Base-by-base conservation (phyloP, 2,888 invertebrate genomes). In the Saturnia japonica region DNA sequence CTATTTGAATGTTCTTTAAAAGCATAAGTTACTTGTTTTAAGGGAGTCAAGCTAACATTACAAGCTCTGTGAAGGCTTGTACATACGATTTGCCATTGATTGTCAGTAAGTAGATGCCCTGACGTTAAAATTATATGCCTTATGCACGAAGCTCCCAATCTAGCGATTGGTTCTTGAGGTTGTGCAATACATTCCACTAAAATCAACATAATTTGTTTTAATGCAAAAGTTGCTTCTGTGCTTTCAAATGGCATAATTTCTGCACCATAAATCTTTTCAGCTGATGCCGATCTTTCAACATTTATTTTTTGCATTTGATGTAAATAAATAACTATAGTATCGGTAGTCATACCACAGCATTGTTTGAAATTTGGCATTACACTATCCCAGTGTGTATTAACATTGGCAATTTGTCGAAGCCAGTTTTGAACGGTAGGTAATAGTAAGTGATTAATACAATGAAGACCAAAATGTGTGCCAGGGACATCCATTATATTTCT, bases 371-470 rank as follows among this genome's bases (percentile, higher is more conserved):
- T 98, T 75, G 98, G 96, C 86, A 97, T 97, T 68, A 97, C 95
- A 76, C 95, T 95, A 77, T 97, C 96, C 96, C 97, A 96, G 74
- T 96, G 95, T 75, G 96, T 94, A 77, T 96, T 95, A 9, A 96
- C 95, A 78, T 96, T 96, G 22, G 96, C 95, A 28, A 96, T 95
- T 85, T 96, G 96, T 16, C 98, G 95, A 72, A 99, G 91, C 99
- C 99, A 99, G 81, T 97, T 97, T 90, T 99, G 99, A 22, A 99
- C 96, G 94, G 97, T 97, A 0, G 99, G 99, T 70, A 99, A 93
- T 11, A 99, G 91, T 69, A 99, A 92, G 86, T 98, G 98, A 86
- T 99, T 99, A 72, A 99, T 96, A 87, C 98, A 98, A 84, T 98
- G 98, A 71, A 99, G 94, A 0, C 98, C 98, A 87, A 99, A 99